Base-by-base conservation (phyloP, 92 coral and sea anemone species). In the Parazoanthus swiftii region DNA sequence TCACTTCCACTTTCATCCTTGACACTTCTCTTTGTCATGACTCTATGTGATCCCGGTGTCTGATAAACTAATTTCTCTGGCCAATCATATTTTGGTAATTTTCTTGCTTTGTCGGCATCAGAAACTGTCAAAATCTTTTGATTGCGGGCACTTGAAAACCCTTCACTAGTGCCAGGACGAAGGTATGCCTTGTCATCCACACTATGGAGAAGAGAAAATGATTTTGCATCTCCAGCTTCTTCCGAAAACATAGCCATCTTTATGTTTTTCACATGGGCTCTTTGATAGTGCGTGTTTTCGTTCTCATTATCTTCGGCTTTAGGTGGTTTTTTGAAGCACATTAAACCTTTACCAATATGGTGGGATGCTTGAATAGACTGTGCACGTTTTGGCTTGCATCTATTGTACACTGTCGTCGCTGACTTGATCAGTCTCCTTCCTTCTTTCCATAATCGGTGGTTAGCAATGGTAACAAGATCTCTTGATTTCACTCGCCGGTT, bases 131-230 rank as follows among this genome's bases (percentile, higher is more conserved):
- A 58, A 25, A 85, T 85, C 14, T 33, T 85, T 26, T 11, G 38
- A 35, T 85, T 85, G 2, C 81, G 80, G 1, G 58, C 43, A 70
- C 80, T 77, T 5, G 80, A 23, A 46, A 85, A 85, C 5, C 88
- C 88, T 72, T 85, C 88, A 33, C 81, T 48, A 16, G 88, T 85
- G 13, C 88, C 88, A 4, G 88, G 88, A 26, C 79, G 86, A n/a
- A 92, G 72, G 80, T 92, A 89, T n/a, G 89, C 94, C 65, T 87
- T 90, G 89, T 90, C 92, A 58, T 90, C 91, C 51, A 88, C 83
- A 37, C 89, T 81, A 37, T 78, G 86, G 25, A 89, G 77, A 44
- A 92, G 80, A 25, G 81, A 70, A 86, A 58, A 86, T 44, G 80
- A 74, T 74, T 85, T 71, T 48, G 35, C 76, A 56, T 89, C 68